Percentiles rank a stretch among this genome's conserved stretches.
phyloP scores from a whole-genome alignment of 2,113 vertebrate species.

The Oceanodroma tethys region DNA sequence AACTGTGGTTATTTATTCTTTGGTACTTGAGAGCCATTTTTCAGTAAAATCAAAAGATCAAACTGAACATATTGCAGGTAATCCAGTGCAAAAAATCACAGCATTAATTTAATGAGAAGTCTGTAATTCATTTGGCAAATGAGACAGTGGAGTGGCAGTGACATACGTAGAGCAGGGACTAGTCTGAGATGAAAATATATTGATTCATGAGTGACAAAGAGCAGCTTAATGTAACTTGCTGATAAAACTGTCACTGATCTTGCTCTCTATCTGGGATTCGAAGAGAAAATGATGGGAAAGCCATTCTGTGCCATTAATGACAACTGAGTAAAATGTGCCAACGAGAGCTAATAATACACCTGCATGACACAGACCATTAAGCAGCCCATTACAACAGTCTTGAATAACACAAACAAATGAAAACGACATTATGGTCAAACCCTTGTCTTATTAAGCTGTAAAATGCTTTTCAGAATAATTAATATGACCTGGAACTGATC shows the following conservation, averaged over 20 bases:
- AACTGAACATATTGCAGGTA: not conserved
- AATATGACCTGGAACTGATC: constrained; percentile 15
- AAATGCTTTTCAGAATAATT: constrained; percentile 49
- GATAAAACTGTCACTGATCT: constrained; percentile 58
- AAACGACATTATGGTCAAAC: constrained; percentile 36
- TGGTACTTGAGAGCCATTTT: not conserved
- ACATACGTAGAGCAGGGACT: constrained; percentile 44
- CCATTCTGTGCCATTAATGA: constrained; percentile 40
- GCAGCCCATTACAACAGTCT: constrained; percentile 17
- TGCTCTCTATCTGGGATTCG: constrained; percentile 13
- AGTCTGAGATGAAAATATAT: constrained; percentile 44
- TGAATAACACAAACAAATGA: constrained; percentile 41
- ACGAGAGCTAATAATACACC: constrained; percentile 55
- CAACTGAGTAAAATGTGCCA: constrained; percentile 47
- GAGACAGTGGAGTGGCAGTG: constrained; percentile 47
- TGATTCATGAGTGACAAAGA: constrained; percentile 56
- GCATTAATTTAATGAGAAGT: not conserved
- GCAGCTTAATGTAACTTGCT: constrained; percentile 28
- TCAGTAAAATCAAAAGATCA: constrained; percentile 9
- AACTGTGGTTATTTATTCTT: not conserved
- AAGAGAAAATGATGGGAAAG: constrained; percentile 29
- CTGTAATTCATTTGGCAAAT: constrained; percentile 25
- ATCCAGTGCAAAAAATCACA: not conserved
- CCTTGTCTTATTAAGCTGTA: constrained; percentile 45
- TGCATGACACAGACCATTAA: constrained; percentile 61